phyloP scores from a whole-genome alignment of 2,888 invertebrate genomes.

The Aphidius colemani region DNA sequence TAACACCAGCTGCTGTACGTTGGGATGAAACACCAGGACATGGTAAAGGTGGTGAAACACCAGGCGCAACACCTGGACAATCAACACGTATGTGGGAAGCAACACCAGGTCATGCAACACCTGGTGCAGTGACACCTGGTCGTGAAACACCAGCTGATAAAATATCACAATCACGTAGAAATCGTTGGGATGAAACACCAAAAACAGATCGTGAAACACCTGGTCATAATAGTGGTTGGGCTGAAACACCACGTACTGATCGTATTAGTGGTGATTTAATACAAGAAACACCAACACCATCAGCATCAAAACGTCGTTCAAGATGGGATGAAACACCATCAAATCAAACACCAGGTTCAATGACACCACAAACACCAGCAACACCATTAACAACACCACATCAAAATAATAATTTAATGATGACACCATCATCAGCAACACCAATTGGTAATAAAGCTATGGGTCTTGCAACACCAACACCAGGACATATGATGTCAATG shows the following conservation, averaged over 20 bases:
- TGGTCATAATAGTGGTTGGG: conserved; percentile 97
- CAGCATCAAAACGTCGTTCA: conserved; percentile 91
- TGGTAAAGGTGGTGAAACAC: conserved; percentile 79
- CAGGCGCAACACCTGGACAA: conserved; percentile 88
- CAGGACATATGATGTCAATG: conserved; percentile 95
- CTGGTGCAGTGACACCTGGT: conserved; percentile 83
- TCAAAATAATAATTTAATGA: conserved; percentile 67
- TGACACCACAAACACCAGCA: conserved; percentile 78
- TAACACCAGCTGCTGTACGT: conserved; percentile 77
- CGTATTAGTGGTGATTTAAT: conserved; percentile 79
- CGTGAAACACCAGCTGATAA: conserved; percentile 81
- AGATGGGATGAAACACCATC: conserved; percentile 99
- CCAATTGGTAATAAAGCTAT: conserved; percentile 94
- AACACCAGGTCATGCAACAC: conserved; percentile 91
- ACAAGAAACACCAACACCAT: conserved; percentile 92
- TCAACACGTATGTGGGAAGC: conserved; percentile 96
- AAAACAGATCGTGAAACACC: conserved; percentile 97
- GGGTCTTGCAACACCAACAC: conserved; percentile 98
- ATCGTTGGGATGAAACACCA: conserved; percentile 99
- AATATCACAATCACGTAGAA: conserved; percentile 76
- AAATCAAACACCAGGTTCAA: conserved; percentile 69
- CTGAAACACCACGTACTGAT: conserved; percentile 97
- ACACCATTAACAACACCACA: conserved; percentile 76
- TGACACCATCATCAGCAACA: conserved; percentile 68
- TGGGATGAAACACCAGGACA: conserved; percentile 98